Percentiles rank a stretch among this genome's conserved stretches.
Conservation (phyloP, 2,113 vertebrate genomes). For the Nesoenas mayeri region DNA sequence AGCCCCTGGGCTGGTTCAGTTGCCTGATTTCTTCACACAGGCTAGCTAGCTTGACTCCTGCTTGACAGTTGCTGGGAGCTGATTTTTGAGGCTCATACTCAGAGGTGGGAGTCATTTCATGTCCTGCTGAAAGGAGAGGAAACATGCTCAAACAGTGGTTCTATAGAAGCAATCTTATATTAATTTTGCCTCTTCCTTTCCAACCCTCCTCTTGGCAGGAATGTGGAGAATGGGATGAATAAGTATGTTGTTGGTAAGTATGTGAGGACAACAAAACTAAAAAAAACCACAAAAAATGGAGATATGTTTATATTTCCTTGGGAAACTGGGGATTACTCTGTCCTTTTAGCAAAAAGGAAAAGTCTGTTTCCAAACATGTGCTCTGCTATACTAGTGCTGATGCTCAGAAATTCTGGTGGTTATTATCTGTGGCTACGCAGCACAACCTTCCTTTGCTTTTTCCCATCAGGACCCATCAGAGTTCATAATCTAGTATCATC, state of each 20-base stretch:
- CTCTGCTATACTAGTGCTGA: not conserved
- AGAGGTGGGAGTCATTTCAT: fast-evolving
- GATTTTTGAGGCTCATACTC: not conserved
- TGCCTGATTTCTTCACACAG: not conserved
- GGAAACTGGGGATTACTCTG: not conserved
- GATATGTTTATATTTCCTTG: not conserved
- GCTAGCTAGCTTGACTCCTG: not conserved
- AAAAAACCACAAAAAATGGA: not conserved
- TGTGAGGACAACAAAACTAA: not conserved
- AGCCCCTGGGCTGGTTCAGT: not conserved
- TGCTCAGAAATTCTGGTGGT: not conserved
- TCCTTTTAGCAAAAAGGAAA: not conserved
- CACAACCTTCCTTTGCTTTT: not conserved
- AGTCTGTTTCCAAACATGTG: not conserved
- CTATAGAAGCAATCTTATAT: not conserved
- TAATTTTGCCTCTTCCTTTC: not conserved
- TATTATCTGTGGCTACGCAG: not conserved
- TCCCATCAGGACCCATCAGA: not conserved
- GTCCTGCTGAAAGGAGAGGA: not conserved
- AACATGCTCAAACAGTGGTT: not conserved
- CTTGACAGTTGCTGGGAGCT: not conserved
- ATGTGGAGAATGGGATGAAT: not conserved
- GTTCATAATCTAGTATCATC: not conserved
- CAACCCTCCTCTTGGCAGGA: not conserved
- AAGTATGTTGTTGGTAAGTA: not conserved